Percentiles rank a stretch among this genome's conserved stretches.
These are phyloP conservation scores for Apamea anceps DNA, from an alignment of 2,888 invertebrate genomes.

Conservation along the genomic window DNA sequence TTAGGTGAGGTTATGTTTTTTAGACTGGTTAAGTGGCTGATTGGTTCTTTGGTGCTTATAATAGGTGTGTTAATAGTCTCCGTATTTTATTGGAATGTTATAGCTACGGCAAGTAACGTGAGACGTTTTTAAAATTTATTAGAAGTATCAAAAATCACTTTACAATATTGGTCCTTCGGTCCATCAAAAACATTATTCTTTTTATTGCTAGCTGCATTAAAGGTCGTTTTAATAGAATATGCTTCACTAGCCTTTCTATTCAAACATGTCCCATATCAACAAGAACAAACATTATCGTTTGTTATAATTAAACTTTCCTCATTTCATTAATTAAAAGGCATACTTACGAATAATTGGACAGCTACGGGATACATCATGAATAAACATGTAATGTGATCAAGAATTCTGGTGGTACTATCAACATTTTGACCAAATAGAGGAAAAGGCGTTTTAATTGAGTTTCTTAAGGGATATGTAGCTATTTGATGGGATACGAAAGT, in stretches of 20 bases:
- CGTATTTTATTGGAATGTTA: conserved; percentile 47
- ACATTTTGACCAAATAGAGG: conserved; percentile 38
- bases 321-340: conserved; percentile 65
- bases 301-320: conserved; percentile 61
- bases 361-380: conserved; percentile 55
- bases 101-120: conserved; percentile 25
- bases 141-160: conserved; percentile 18
- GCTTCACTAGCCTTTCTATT: background rate
- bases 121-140: conserved; percentile 35
- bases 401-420: conserved; percentile 41
- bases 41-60: conserved; percentile 17
- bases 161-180: conserved; percentile 17
- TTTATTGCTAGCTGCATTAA: conserved; percentile 17
- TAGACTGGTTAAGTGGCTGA: conserved; percentile 30
- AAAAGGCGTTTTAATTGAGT: conserved; percentile 55
- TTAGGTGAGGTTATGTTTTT: conserved; percentile 58
- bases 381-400: conserved; percentile 55
- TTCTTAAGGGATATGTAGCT: background rate
- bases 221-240: conserved; percentile 1
- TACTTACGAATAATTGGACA: conserved; percentile 60
- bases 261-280: conserved; percentile 36
- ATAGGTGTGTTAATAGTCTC: conserved; percentile 47
- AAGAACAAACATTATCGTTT: conserved; percentile 60
- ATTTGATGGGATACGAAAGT: conserved; percentile 17
- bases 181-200: conserved; percentile 13